Evolutionary conservation across 2,888 invertebrate genomes (phyloP).

Genomic region (Amitus sp.): DNA sequence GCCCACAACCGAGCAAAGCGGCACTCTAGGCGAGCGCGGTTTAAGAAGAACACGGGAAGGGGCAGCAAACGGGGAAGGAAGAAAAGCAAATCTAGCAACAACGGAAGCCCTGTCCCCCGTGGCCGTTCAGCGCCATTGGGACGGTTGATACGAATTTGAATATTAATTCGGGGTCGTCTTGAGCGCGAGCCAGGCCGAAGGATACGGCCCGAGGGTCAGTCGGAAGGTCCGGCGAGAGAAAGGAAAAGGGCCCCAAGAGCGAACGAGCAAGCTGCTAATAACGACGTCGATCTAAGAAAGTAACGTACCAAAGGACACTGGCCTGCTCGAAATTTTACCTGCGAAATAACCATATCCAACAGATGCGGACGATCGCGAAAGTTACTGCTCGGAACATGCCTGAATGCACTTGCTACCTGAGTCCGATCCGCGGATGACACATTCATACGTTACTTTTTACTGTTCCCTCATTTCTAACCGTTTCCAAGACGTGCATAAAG

Average conservation of each 20-base stretch:
- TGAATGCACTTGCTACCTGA: constrained; percentile 2
- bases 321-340: constrained; percentile 15
- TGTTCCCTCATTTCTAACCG: no score
- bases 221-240: constrained; percentile 22
- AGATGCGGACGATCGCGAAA: constrained; percentile 2
- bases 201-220: constrained; percentile 44
- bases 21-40: neutral
- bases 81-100: constrained; percentile 11
- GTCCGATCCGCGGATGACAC: neutral
- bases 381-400: neutral
- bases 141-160: constrained; percentile 58
- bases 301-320: constrained; percentile 12
- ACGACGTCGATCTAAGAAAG: constrained; percentile 18
- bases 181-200: constrained; percentile 34
- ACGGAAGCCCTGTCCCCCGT: constrained; percentile 15
- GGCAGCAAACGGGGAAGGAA: constrained; percentile 13
- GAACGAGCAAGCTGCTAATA: constrained; percentile 17
- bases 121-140: constrained; percentile 33
- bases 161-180: constrained; percentile 56
- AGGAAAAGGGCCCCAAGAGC: constrained; percentile 14
- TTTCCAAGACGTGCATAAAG: no score
- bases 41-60: constrained; percentile 15
- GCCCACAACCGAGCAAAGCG: no score
- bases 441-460: constrained; percentile 2
- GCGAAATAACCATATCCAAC: constrained; percentile 7